A percentile compares a stretch with the other conserved stretches of the same genome.
Evolutionary conservation across 2,888 invertebrate genomes (phyloP).

Genomic region (Adela reaumurella): DNA sequence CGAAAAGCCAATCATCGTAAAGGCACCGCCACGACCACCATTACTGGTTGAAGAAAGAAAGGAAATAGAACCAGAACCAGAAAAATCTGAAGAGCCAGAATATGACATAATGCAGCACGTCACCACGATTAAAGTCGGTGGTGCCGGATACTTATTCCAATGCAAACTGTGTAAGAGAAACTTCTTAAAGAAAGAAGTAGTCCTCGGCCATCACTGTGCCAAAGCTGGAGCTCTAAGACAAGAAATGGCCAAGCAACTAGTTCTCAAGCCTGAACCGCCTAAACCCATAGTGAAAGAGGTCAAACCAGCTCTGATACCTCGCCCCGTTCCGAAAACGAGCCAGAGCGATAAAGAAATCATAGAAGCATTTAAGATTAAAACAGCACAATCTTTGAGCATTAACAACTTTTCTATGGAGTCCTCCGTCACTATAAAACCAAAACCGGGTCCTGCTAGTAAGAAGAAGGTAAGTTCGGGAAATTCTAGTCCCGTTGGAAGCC

Average conservation of each 20-base stretch:
- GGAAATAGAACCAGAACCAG: background rate
- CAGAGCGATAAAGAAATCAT: background rate
- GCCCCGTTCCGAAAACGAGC: too few relatives aligned
- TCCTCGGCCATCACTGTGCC: constrained; percentile 38
- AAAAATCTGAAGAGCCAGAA: constrained; percentile 12
- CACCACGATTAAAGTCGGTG: constrained; percentile 42
- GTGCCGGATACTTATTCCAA: constrained; percentile 42
- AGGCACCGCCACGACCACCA: too few relatives aligned
- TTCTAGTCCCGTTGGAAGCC: constrained; percentile 7
- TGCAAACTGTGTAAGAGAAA: constrained; percentile 46
- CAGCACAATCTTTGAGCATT: background rate
- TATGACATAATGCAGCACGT: constrained; percentile 44
- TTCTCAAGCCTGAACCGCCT: constrained; percentile 12
- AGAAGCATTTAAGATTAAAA: background rate
- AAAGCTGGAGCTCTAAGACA: constrained; percentile 36
- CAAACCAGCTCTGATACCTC: background rate
- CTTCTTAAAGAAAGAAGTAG: constrained; percentile 39
- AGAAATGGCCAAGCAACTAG: constrained; percentile 28
- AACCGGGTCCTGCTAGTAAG: constrained; percentile 37
- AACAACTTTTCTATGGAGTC: background rate
- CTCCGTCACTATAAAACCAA: background rate
- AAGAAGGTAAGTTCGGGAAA: constrained; percentile 15
- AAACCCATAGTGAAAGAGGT: too few relatives aligned
- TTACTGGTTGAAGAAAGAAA: too few relatives aligned
- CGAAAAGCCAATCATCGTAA: too few relatives aligned